Conservation (phyloP, 2,888 invertebrate genomes). For the Andrena camellia region DNA sequence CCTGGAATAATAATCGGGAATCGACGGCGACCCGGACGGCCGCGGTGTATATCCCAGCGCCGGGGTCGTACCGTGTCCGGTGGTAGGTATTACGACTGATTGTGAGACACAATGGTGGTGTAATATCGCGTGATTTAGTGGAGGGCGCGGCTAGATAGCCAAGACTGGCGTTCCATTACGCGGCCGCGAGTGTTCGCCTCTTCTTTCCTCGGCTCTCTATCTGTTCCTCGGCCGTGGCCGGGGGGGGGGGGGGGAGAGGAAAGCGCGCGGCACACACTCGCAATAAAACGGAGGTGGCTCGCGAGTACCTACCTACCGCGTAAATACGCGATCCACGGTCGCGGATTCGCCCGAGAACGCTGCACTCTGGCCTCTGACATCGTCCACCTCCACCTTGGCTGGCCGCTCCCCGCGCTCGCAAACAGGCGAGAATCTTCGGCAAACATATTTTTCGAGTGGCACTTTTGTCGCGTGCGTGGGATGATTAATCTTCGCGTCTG, state of each 20-base stretch:
- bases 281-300: conserved; percentile 43
- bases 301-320: conserved; percentile 58
- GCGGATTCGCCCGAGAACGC: conserved; percentile 56
- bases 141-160: conserved; percentile 75
- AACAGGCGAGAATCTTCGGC: neutral
- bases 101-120: conserved; percentile 72
- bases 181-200: conserved; percentile 33
- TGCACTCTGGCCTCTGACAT: conserved; percentile 21
- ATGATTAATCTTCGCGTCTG: neutral
- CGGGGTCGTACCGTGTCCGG: conserved; percentile 57
- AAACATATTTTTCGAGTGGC: neutral
- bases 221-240: neutral
- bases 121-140: conserved; percentile 77
- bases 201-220: conserved; percentile 14
- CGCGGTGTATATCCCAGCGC: conserved; percentile 63
- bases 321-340: conserved; percentile 63
- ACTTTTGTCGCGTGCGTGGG: neutral
- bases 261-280: conserved; percentile 27
- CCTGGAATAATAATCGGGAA: conserved; percentile 68
- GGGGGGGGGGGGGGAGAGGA: conserved; percentile 11
- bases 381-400: neutral
- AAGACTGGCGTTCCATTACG: conserved; percentile 66
- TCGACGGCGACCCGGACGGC: conserved; percentile 63
- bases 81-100: conserved; percentile 73
- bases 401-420: neutral